Evolutionary conservation across 2,888 invertebrate genomes (phyloP).

Genomic region (Chrysodeixis includens): DNA sequence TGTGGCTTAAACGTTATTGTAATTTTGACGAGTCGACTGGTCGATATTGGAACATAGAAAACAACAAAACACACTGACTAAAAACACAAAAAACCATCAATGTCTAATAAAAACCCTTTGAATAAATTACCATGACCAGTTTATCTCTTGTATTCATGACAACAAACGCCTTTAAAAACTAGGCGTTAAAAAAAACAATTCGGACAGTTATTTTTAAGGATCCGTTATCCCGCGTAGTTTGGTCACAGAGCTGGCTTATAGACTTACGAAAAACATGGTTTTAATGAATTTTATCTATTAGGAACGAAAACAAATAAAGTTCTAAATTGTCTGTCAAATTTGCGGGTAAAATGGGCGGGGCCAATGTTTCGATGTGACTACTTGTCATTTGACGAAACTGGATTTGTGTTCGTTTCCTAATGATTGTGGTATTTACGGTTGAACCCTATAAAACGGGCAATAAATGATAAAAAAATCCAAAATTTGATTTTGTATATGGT

Average conservation of each 20-base stretch:
- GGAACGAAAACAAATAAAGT: not conserved
- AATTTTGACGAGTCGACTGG: constrained; percentile 22
- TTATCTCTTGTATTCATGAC: constrained; percentile 34
- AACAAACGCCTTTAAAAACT: not conserved
- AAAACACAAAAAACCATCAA: constrained; percentile 19
- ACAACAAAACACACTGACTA: constrained; percentile 41
- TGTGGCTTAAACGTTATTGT: constrained; percentile 17
- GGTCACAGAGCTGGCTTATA: not conserved
- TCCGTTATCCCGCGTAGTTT: not conserved
- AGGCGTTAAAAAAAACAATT: not conserved
- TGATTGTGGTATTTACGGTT: no score
- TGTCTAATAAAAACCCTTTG: constrained; percentile 13
- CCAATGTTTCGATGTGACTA: not conserved
- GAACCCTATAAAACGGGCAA: no score
- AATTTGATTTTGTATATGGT: not conserved
- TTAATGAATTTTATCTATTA: not conserved
- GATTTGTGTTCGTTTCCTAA: not conserved
- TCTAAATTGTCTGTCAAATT: not conserved
- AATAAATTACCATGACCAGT: constrained; percentile 27
- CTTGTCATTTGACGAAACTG: not conserved
- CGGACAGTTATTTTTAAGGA: not conserved
- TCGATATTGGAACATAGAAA: constrained; percentile 38
- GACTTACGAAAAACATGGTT: not conserved
- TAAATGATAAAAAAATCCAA: not conserved
- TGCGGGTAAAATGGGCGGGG: not conserved